Evolutionary conservation across 1,140 invertebrate species (phyloP).

Genomic region (Danaus melanippus): DNA sequence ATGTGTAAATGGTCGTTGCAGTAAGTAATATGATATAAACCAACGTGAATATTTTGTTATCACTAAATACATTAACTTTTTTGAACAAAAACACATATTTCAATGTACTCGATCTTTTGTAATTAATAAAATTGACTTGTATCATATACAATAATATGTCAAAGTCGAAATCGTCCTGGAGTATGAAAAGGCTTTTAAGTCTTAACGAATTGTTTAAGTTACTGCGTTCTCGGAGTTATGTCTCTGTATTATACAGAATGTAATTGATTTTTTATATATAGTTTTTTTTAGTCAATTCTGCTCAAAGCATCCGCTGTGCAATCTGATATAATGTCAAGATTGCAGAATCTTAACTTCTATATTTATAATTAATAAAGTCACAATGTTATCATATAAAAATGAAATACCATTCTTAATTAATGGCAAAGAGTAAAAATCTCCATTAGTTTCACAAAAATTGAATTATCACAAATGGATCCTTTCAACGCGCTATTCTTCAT

Average conservation of each 20-base stretch:
- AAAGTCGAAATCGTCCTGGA: background rate
- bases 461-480: slow-evolving; percentile 44
- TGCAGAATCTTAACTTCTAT: slow-evolving; percentile 9
- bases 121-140: too few species aligned
- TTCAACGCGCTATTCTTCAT: slow-evolving; percentile 47
- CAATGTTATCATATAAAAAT: background rate
- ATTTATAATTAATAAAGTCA: slow-evolving; percentile 3
- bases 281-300: slow-evolving; percentile 27
- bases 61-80: too few species aligned
- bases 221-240: slow-evolving; percentile 44
- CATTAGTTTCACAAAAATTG: slow-evolving; percentile 33
- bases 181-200: slow-evolving; percentile 37
- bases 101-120: too few species aligned
- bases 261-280: slow-evolving; percentile 34
- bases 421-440: background rate
- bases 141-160: too few species aligned
- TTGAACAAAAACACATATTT: too few species aligned
- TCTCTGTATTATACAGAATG: slow-evolving; percentile 36
- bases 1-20: slow-evolving; percentile 6
- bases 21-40: background rate
- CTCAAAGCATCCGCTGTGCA: slow-evolving; percentile 18
- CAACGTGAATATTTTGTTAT: too few species aligned
- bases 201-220: slow-evolving; percentile 38
- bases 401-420: slow-evolving; percentile 1
- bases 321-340: slow-evolving; percentile 14